Evolutionary conservation across 2,888 invertebrate species (phyloP), one percentile per base, ranked within the genome.

Genomic region (Tetramorium bicarinatum): DNA sequence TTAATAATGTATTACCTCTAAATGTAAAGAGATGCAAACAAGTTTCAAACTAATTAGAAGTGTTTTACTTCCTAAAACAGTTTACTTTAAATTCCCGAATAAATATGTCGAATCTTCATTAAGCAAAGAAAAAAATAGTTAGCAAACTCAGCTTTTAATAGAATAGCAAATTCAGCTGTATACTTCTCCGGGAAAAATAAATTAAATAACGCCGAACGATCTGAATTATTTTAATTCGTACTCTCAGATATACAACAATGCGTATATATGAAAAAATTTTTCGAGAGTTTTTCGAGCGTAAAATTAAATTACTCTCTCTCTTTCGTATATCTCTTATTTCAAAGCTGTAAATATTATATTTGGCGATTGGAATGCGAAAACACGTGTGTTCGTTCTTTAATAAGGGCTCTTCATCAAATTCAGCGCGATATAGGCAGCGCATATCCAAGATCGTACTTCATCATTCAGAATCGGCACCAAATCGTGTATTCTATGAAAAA

Each of bases 331-430:
- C 77, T 29, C 44, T 75, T 75, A 75, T 54, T 49, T 59, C n/a
- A 13, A 29, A 54, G 29, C 13, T 41, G 29, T 54, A 71, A 80
- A 80, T 80, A 71, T 71, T 49, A 59, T 59, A 59, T 47, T 34
- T 38, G 18, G 15, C 38, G 7, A 44, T 56, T 11, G 59, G 18
- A 71, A 71, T 59, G 56, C 47, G 18, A 69, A 56, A 56, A 41
- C 47, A 38, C 29, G n/a, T 13, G 34, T 52, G 15, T 47, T 67
- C 69, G 79, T 47, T 34, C 59, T 80, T 59, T 80, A 80, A 80
- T 80, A 71, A 80, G 47, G 9, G 18, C 38, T 25, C 79, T 80
- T 80, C 47, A 80, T 80, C 79, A 71, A 80, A 80, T 56, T 7
- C 41, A 25, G 13, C 41, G 15, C 29, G n/a, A 13, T 54, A 15